These are phyloP conservation scores for Hyposoter dolosus DNA, from an alignment of 2,888 invertebrate genomes.

Conservation along the genomic window DNA sequence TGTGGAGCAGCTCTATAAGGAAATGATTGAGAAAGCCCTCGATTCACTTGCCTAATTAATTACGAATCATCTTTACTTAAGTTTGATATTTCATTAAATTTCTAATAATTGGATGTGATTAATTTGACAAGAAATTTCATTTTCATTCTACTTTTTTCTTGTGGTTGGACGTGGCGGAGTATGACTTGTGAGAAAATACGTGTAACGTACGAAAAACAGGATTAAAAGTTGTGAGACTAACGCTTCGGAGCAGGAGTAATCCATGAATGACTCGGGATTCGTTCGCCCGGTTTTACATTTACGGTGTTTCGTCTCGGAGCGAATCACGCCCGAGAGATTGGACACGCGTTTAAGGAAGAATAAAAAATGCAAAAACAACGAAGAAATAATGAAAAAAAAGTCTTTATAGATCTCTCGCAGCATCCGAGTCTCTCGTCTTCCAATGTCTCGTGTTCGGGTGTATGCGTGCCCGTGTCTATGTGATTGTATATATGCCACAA, in stretches of 20 bases:
- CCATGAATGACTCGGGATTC: constrained; percentile 76
- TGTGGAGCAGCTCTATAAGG: constrained; percentile 77
- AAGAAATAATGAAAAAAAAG: not conserved
- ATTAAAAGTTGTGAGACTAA: not conserved
- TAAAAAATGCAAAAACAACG: not conserved
- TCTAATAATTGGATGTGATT: not conserved
- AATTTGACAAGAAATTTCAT: not conserved
- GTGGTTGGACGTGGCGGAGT: not conserved
- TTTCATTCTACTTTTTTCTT: not conserved
- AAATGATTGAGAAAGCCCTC: constrained; percentile 77
- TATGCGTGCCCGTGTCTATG: not conserved
- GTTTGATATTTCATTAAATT: not conserved
- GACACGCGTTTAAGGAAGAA: constrained; percentile 19
- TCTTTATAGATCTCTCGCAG: constrained; percentile 50
- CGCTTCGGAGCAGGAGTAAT: constrained; percentile 3
- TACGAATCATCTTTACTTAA: not conserved
- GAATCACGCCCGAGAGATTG: constrained; percentile 24
- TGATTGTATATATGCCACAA: constrained; percentile 22
- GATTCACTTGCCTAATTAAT: not conserved
- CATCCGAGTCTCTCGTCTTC: constrained; percentile 12
- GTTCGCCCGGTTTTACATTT: constrained; percentile 76
- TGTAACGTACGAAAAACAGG: not conserved
- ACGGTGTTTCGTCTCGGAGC: constrained; percentile 68
- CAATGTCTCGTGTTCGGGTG: not conserved
- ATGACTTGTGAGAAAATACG: not conserved